Evolutionary conservation across 2,888 invertebrate genomes (phyloP), one percentile per base, ranked within the genome.

Genomic region (Mythimna pallens): DNA sequence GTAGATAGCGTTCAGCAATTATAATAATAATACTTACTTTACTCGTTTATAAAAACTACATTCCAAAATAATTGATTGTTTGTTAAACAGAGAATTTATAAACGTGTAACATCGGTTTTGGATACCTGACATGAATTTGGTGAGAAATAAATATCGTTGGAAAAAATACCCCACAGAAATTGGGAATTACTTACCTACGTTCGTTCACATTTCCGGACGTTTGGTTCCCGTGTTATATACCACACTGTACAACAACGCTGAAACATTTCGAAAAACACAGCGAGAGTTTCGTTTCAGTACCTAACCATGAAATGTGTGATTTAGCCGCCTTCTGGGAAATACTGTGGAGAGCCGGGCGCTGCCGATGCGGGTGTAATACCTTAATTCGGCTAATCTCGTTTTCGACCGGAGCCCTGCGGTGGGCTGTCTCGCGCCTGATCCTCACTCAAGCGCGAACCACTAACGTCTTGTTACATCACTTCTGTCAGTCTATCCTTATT

Each of bases 241-340:
- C 54, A 67, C 43, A 55, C 54, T 40, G 47, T 73, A 61, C 59
- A 77, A 85, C 79, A 82, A 77, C 70, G 62, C 69, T 72, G 69
- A 78, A 83, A 84, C 72, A 79, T 79, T 77, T 76, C 73, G 78
- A 78, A 80, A 85, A 83, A 84, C 74, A 82, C 12, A 73, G 82
- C 84, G 83, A 81, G 81, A 86, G 87, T 84, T 89, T 89, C 87
- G 88, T 88, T 87, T 83, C 89, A 89, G 89, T 89, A 47, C 47
- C 47, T 47, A 90, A 89, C 92, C 92, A 90, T 93, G 94, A 93
- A 93, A 92, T 91, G 91, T 92, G 93, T 94, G 94, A 95, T 95
- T 94, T 95, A 95, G 91, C 88, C 88, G 88, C 87, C 95, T 91
- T 93, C 82, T 85, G 95, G 95, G 95, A 95, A 95, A 95, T 95